These are phyloP conservation scores for Brotula barbata DNA, from an alignment of 2,797 vertebrate genomes.

Conservation along the genomic window DNA sequence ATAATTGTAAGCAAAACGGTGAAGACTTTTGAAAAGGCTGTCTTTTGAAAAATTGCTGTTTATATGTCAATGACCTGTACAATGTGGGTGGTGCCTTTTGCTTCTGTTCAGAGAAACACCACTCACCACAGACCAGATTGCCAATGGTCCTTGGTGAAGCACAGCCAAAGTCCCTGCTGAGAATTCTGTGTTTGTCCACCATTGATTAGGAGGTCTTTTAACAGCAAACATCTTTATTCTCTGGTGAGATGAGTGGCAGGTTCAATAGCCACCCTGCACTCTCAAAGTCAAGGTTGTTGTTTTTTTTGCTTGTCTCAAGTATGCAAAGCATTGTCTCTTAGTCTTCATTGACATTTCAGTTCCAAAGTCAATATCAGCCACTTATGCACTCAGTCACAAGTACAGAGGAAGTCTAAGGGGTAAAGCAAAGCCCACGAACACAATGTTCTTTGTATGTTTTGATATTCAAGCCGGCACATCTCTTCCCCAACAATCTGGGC, in stretches of 20 bases:
- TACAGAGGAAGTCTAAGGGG: conserved; percentile 27
- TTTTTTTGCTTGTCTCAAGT: conserved; percentile 50
- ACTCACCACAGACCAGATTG: conserved; percentile 10
- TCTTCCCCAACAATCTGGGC: conserved; percentile 6
- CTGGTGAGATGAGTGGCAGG: conserved; percentile 45
- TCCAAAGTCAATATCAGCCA: conserved; percentile 71
- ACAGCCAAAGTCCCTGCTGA: conserved; percentile 37
- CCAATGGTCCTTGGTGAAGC: conserved; percentile 33
- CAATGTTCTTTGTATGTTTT: conserved; percentile 44
- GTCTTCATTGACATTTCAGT: conserved; percentile 62
- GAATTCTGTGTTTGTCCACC: conserved; percentile 52
- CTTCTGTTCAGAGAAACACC: conserved; percentile 38
- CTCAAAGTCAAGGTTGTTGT: conserved; percentile 34
- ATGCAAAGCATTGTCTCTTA: conserved; percentile 60
- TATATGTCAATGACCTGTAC: conserved; percentile 28
- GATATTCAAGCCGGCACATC: conserved; percentile 16
- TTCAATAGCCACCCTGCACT: conserved; percentile 65
- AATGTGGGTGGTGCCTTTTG: conserved; percentile 25
- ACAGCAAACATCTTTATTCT: conserved; percentile 61
- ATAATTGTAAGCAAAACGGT: conserved; percentile 18
- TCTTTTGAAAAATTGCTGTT: conserved; percentile 24
- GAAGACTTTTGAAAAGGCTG: conserved; percentile 20
- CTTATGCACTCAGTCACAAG: conserved; percentile 61
- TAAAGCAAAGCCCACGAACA: conserved; percentile 39
- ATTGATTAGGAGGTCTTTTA: conserved; percentile 71